phyloP scores from a whole-genome alignment of 2,888 invertebrate species.

The Acrobasis repandana region DNA sequence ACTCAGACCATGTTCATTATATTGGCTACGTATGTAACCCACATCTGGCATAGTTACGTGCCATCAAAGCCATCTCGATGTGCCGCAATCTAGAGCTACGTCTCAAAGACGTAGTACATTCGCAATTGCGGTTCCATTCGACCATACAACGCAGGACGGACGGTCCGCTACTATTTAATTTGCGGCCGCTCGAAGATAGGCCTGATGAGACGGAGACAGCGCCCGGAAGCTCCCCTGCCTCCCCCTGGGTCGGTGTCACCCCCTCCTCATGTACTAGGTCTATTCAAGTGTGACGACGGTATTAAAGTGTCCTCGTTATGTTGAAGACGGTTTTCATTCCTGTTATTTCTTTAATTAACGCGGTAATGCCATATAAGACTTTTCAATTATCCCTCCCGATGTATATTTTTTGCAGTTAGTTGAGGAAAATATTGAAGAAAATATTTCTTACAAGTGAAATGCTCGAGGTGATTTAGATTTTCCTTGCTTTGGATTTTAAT shows the following conservation, averaged over 20 bases:
- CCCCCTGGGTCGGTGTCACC: conserved; percentile 38
- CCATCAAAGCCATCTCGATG: conserved; percentile 12
- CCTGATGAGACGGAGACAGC: conserved; percentile 79
- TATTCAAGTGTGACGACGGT: conserved; percentile 62
- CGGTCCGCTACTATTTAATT: conserved; percentile 71
- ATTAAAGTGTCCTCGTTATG: conserved; percentile 50
- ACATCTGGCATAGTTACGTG: conserved; percentile 5
- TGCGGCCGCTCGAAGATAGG: conserved; percentile 75
- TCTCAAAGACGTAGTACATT: conserved; percentile 16
- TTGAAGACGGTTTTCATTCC: conserved; percentile 28
- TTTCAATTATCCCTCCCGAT: conserved; percentile 11
- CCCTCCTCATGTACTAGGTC: conserved; percentile 58
- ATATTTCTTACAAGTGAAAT: not conserved
- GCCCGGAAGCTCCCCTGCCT: conserved; percentile 63
- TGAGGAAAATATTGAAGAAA: not conserved
- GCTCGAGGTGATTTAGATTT: not conserved
- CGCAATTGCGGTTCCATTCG: conserved; percentile 13
- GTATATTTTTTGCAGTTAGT: not conserved
- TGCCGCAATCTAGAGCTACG: conserved; percentile 10
- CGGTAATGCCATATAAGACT: conserved; percentile 13
- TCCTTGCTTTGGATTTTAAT: not conserved
- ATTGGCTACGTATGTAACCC: not conserved
- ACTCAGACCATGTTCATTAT: not conserved
- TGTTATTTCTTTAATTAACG: conserved; percentile 22
- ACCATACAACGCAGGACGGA: conserved; percentile 31